A percentile compares a stretch with the other conserved stretches of the same genome.
These are phyloP conservation scores for Eueides isabella DNA, from an alignment of 1,140 invertebrate genomes.

Conservation along the genomic window DNA sequence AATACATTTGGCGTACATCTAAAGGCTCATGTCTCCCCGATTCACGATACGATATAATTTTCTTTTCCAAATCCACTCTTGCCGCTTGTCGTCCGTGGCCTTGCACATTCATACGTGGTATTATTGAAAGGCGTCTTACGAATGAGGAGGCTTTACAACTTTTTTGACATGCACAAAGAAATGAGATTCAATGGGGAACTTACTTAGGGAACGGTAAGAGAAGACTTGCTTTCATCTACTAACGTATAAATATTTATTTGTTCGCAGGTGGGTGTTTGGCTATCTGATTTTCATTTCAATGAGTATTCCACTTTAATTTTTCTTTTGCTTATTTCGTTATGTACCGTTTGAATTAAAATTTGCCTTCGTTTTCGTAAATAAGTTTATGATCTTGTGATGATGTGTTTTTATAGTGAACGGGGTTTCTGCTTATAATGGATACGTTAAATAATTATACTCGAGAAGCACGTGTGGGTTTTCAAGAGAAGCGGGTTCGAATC, in stretches of 20 bases:
- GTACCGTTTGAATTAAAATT: constrained; percentile 33
- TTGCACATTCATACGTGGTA: constrained; percentile 26
- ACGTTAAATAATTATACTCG: too few species aligned
- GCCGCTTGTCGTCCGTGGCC: constrained; percentile 30
- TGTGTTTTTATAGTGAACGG: background rate
- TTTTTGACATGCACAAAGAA: constrained; percentile 61
- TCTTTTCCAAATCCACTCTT: constrained; percentile 26
- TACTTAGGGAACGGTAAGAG: constrained; percentile 50
- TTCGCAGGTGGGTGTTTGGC: constrained; percentile 57
- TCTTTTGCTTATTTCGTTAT: constrained; percentile 32
- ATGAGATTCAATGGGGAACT: constrained; percentile 54
- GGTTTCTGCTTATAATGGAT: too few species aligned
- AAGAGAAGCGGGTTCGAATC: too few species aligned
- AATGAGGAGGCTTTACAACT: constrained; percentile 58
- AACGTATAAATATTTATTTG: constrained; percentile 64
- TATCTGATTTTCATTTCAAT: constrained; percentile 54
- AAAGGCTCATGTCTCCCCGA: constrained; percentile 9
- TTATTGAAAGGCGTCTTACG: constrained; percentile 58
- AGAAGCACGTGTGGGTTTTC: too few species aligned
- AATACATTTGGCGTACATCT: constrained; percentile 11
- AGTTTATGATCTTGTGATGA: constrained; percentile 23
- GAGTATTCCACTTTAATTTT: constrained; percentile 42
- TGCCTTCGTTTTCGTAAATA: constrained; percentile 27
- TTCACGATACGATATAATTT: constrained; percentile 13
- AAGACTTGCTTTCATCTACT: constrained; percentile 55